phyloP scores from a whole-genome alignment of 1,140 invertebrate species.

The Andricus grossulariae region DNA sequence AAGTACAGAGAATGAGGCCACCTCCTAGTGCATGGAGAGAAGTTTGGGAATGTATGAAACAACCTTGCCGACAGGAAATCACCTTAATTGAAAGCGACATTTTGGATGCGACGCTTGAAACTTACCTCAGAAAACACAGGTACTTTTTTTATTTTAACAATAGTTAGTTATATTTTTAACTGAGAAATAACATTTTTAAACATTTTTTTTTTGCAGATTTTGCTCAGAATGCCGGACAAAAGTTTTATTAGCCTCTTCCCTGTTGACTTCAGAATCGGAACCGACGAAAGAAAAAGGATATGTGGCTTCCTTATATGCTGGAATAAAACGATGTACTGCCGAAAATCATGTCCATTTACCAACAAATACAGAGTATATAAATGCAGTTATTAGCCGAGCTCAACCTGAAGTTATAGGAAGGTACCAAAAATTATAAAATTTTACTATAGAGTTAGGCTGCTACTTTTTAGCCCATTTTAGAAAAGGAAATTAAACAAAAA shows the following conservation, averaged over 20 bases:
- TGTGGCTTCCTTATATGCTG: conserved; percentile 88
- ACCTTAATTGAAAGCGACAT: conserved; percentile 89
- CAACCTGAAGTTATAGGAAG: conserved; percentile 92
- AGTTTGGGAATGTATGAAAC: conserved; percentile 92
- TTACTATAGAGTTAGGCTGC: too few species aligned
- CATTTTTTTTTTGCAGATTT: conserved; percentile 81
- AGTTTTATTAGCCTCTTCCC: conserved; percentile 89
- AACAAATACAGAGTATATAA: conserved; percentile 91
- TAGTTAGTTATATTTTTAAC: not conserved
- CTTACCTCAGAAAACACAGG: conserved; percentile 92
- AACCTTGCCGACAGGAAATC: conserved; percentile 89
- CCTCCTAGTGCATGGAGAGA: conserved; percentile 84
- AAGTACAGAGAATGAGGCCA: conserved; percentile 87
- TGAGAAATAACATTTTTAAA: not conserved
- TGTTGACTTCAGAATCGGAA: conserved; percentile 90
- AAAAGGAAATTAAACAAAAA: too few species aligned
- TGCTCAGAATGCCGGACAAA: conserved; percentile 94
- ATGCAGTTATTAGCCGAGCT: conserved; percentile 88
- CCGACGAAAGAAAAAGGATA: conserved; percentile 92
- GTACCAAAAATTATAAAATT: conserved; percentile 59
- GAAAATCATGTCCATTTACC: conserved; percentile 92
- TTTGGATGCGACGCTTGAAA: conserved; percentile 89
- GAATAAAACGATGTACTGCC: conserved; percentile 88
- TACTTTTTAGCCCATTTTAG: conserved; percentile 14
- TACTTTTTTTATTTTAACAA: conserved; percentile 50